phyloP scores from a whole-genome alignment of 2,113 vertebrate species.

The Laticauda colubrina region DNA sequence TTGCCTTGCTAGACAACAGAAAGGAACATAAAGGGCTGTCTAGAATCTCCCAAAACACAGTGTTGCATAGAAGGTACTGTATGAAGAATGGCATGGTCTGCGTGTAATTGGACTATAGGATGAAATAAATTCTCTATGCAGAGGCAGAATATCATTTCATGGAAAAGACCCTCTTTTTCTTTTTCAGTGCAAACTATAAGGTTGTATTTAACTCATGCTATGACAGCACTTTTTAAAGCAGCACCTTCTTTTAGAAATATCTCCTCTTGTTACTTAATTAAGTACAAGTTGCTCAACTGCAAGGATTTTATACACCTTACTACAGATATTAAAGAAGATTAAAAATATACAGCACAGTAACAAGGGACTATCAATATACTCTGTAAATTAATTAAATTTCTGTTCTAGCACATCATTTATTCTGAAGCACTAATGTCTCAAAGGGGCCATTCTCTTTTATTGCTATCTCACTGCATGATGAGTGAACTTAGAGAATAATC shows the following conservation, averaged over 20 bases:
- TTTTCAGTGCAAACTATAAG: conserved; percentile 58
- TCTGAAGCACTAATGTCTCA: conserved; percentile 92
- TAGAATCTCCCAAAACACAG: no score
- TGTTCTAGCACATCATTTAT: conserved; percentile 99
- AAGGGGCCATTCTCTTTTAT: conserved; percentile 98
- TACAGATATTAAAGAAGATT: conserved; percentile 98
- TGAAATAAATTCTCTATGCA: neutral
- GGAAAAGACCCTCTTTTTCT: conserved; percentile 31
- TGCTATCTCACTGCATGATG: conserved; percentile 94
- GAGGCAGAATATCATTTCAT: neutral
- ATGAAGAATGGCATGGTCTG: neutral
- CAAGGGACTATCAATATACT: conserved; percentile 99
- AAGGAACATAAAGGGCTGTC: neutral
- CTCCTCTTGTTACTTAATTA: conserved; percentile 83
- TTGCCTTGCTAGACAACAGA: neutral
- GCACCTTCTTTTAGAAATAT: conserved; percentile 72
- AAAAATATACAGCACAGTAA: conserved; percentile 96
- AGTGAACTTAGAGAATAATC: conserved; percentile 94
- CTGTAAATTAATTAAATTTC: conserved; percentile 99
- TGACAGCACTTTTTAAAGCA: conserved; percentile 67
- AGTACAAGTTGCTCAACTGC: conserved; percentile 82
- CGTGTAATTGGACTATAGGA: neutral
- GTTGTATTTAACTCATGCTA: conserved; percentile 63
- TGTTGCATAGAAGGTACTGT: neutral
- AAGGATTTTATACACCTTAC: conserved; percentile 82